phyloP scores from a whole-genome alignment of 2,888 invertebrate species.

The Hoplodrina ambigua region DNA sequence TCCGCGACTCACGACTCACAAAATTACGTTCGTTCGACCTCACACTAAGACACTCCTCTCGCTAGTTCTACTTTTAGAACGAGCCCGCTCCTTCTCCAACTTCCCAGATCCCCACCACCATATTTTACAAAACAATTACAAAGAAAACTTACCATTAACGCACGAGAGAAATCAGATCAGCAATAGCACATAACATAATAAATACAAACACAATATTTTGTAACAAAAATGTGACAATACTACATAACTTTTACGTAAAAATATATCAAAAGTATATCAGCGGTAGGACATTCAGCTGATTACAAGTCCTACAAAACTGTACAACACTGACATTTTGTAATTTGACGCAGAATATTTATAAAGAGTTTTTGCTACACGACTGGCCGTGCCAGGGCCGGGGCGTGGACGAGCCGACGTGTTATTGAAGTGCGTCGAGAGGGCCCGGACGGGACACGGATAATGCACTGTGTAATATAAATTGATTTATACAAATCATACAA shows the following conservation, averaged over 20 bases:
- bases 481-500: too few species aligned
- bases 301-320: slow-evolving; percentile 62
- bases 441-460: too few species aligned
- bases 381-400: too few species aligned
- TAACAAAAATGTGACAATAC: slow-evolving; percentile 44
- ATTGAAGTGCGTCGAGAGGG: too few species aligned
- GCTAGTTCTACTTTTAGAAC: too few species aligned
- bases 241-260: slow-evolving; percentile 62
- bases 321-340: neutral
- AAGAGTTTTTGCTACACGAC: too few species aligned
- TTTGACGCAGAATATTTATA: neutral
- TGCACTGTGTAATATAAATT: too few species aligned
- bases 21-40: neutral
- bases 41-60: neutral
- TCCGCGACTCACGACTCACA: neutral
- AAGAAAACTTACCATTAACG: slow-evolving; percentile 48
- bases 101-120: neutral
- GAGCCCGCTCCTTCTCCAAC: too few species aligned
- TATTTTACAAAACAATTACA: neutral
- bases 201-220: slow-evolving; percentile 42
- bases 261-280: slow-evolving; percentile 53
- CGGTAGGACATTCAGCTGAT: slow-evolving; percentile 61
- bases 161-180: slow-evolving; percentile 18
- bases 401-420: too few species aligned
- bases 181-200: slow-evolving; percentile 56